These are phyloP conservation scores for Iguana delicatissima DNA, from an alignment of 2,797 vertebrate species.

Conservation along the genomic window DNA sequence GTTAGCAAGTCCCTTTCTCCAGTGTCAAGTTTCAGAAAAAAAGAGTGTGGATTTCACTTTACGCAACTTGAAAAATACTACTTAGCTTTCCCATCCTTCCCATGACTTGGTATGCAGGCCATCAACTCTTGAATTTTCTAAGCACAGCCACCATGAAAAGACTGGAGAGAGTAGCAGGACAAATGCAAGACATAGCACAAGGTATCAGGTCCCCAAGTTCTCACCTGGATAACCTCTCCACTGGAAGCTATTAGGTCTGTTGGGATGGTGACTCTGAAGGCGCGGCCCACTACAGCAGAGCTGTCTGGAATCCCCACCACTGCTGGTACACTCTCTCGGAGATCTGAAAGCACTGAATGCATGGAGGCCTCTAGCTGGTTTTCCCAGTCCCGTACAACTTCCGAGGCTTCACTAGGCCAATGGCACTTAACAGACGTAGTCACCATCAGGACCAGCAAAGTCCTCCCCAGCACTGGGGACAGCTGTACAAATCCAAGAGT, in stretches of 20 bases:
- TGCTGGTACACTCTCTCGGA: conserved; percentile 83
- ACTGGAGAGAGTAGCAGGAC: neutral
- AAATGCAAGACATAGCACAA: neutral
- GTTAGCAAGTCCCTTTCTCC: neutral
- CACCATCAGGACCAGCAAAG: conserved; percentile 85
- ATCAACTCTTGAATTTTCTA: neutral
- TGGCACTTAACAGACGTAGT: conserved; percentile 75
- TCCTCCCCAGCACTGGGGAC: conserved; percentile 82
- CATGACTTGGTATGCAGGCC: neutral
- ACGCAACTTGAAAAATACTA: neutral
- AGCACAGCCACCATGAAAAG: neutral
- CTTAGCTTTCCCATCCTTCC: neutral
- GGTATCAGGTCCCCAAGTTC: neutral
- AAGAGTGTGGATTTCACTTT: neutral
- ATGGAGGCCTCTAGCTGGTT: conserved; percentile 94
- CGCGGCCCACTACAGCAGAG: conserved; percentile 88
- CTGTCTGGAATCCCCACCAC: conserved; percentile 90
- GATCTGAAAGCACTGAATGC: conserved; percentile 87
- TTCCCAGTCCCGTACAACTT: conserved; percentile 85
- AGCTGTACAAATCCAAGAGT: conserved; percentile 69
- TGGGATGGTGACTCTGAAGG: conserved; percentile 91
- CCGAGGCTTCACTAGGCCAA: conserved; percentile 83
- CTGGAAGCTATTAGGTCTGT: conserved; percentile 82
- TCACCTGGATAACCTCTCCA: conserved; percentile 89
- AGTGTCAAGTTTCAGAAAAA: neutral